Base-by-base conservation (phyloP, 2,797 vertebrate genomes). In the Acropternis orthonyx region DNA sequence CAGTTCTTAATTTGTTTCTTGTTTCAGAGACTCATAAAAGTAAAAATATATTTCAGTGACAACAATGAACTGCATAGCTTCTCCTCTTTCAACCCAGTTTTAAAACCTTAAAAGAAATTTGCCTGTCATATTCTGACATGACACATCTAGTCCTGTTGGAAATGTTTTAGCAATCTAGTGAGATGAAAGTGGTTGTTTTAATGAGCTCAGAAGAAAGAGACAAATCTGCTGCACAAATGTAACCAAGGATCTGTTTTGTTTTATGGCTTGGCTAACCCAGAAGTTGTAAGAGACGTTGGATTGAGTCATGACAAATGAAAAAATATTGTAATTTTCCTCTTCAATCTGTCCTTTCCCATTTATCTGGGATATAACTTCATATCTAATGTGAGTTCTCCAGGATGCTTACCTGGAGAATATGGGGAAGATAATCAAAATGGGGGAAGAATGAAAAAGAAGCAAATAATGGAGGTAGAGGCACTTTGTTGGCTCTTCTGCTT, bases 1-100 rank as follows among this genome's bases (percentile, higher is more conserved):
- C 96, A 94, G 96, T 92, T 96, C 89, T 69, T 95, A 88, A 95
- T 90, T 77, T 96, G 92, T 93, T 95, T 93, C 92, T 95, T 96
- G 94, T 95, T 97, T 94, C 93, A 88, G 94, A 89, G 91, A 87
- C 84, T 97, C 96, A 96, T 95, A 97, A 96, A 93, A 96, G 91
- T 96, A 94, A 95, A 97, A 97, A 97, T 95, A 95, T 93, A 94
- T 88, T 85, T 62, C 55, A 71, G 82, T 93, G 92, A 89, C 85
- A 95, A 86, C 94, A 92, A 69, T 62, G 93, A 96, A 80, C 75
- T 86, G 85, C 85, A 88, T 37, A 91, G 73, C 76, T 95, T 93
- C 87, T 95, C 62, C 48, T 91, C 85, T 95, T 89, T 80, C 94
- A 96, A 92, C 86, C 94, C 91, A 93, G 84, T 92, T 71, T 94